Percentiles rank a stretch among this genome's conserved stretches.
phyloP scores from a whole-genome alignment of 2,888 invertebrate species.

The Agrochola lychnidis region DNA sequence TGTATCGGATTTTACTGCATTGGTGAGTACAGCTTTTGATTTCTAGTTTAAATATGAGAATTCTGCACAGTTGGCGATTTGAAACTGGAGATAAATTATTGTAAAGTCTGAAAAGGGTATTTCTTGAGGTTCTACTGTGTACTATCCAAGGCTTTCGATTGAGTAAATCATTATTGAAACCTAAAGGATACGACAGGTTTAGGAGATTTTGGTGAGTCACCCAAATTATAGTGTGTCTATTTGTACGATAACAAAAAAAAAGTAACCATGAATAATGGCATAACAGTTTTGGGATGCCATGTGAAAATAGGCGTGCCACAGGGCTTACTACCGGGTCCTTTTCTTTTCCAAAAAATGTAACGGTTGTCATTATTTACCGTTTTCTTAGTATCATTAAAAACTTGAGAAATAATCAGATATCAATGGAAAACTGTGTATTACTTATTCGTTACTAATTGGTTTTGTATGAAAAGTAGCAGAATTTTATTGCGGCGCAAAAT shows the following conservation, averaged over 20 bases:
- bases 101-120: background rate
- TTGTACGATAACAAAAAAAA: background rate
- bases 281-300: background rate
- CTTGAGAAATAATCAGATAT: background rate
- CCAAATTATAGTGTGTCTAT: background rate
- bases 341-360: background rate
- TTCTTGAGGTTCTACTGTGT: background rate
- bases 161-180: background rate
- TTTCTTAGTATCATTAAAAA: background rate
- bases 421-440: background rate
- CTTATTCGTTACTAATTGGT: constrained; percentile 10
- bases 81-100: background rate
- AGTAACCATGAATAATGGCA: background rate
- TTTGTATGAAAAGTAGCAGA: background rate
- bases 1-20: constrained; percentile 51
- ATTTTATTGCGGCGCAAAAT: constrained; percentile 11
- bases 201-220: background rate
- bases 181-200: background rate
- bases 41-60: background rate
- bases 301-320: constrained; percentile 4
- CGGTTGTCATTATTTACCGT: background rate
- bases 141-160: constrained; percentile 11
- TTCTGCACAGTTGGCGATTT: background rate
- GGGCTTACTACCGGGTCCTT: background rate
- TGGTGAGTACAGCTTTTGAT: constrained; percentile 55